Conservation (phyloP, 2,888 invertebrate species). For the Carcina quercana region DNA sequence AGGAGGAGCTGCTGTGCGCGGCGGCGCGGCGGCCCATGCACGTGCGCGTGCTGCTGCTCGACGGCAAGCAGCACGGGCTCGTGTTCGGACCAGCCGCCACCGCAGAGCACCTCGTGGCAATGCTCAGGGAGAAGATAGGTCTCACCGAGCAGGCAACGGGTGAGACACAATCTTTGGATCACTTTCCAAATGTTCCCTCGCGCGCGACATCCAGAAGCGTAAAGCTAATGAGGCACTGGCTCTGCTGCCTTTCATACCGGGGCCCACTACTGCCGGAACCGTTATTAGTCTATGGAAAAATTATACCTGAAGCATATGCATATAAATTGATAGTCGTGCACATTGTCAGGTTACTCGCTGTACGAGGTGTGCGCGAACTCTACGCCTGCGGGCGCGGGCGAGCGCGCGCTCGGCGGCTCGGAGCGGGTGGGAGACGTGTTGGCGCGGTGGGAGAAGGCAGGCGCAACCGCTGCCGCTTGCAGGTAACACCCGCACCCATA, state of each 20-base stretch:
- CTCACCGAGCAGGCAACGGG: slow-evolving; percentile 84
- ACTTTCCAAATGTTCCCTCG: too few species aligned
- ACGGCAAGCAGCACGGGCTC: slow-evolving; percentile 95
- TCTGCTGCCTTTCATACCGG: too few species aligned
- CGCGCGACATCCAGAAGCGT: too few species aligned
- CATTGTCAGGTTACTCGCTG: slow-evolving; percentile 92
- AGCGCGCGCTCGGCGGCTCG: slow-evolving; percentile 87
- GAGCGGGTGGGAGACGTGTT: slow-evolving; percentile 96
- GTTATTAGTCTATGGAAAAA: too few species aligned
- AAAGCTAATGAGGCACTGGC: too few species aligned
- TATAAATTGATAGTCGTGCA: too few species aligned
- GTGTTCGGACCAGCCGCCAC: slow-evolving; percentile 97
- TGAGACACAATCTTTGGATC: too few species aligned
- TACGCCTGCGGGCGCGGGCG: slow-evolving; percentile 66
- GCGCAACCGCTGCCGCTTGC: slow-evolving; percentile 80
- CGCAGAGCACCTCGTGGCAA: slow-evolving; percentile 89
- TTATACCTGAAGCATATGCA: too few species aligned
- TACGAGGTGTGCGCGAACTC: slow-evolving; percentile 93
- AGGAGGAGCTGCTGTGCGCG: slow-evolving; percentile 94
- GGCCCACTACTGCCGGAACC: too few species aligned
- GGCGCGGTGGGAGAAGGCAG: slow-evolving; percentile 95
- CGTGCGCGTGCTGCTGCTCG: slow-evolving; percentile 93
- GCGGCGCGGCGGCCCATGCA: slow-evolving; percentile 93
- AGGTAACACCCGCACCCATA: slow-evolving; percentile 27
- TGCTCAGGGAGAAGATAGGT: slow-evolving; percentile 92